Base-by-base conservation (phyloP, 2,797 vertebrate genomes). In the Trichosurus vulpecula region DNA sequence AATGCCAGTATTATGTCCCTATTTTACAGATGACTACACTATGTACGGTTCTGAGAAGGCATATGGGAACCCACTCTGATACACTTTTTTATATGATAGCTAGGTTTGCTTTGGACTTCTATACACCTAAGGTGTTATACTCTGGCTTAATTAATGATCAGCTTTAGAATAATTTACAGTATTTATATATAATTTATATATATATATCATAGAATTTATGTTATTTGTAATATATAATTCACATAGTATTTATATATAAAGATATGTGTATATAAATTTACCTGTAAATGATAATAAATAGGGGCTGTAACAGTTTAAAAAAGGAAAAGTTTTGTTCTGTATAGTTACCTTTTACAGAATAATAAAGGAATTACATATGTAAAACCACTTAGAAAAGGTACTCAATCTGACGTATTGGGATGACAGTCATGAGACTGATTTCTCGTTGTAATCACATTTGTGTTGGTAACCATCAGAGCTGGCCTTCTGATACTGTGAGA, bases 371-470 rank as follows among this genome's bases (percentile, higher is more conserved):
- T 74, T 41, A 3, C 16, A 74, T 22, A 74, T 41, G 6, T 31
- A 66, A 61, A 66, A 66, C 4, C 35, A 2, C 31, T 19, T 14
- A n/a, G n/a, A 41, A 41, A 74, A 74, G n/a, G 6, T 22, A n/a
- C 66, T 74, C 19, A 9, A 41, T 41, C 66, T 41, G n/a, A 41
- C n/a, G n/a, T n/a, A 74, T 22, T 41, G 66, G 16, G 66, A 74
- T 14, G 2, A 35, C 16, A 74, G 66, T 3, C 31, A 0, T 2
- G 14, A 41, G 61, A 41, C 12, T 6, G 66, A 41, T 22, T 74
- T 41, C 16, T 74, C 2, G 0, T 3, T 2, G 16, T 22, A 41
- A 41, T 22, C n/a, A 6, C 6, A 0, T 22, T 22, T 41, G 16
- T 74, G n/a, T 22, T n/a, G 2, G 6, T 22, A 8, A n/a, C 66